phyloP scores from a whole-genome alignment of 2,888 invertebrate genomes.

The Megalurothrips usitatus region DNA sequence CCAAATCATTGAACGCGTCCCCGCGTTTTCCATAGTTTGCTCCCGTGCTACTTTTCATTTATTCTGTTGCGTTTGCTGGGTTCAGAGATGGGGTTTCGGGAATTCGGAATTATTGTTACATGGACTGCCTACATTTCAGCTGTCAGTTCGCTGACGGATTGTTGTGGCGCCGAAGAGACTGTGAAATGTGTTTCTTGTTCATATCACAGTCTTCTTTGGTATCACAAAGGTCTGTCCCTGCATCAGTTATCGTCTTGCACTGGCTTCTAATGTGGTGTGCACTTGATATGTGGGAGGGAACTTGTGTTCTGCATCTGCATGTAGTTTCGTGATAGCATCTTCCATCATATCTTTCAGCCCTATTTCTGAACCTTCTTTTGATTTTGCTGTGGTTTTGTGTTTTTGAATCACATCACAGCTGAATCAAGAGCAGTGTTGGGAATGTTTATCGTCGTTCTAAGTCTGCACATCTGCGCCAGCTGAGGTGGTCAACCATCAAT shows the following conservation, averaged over 20 bases:
- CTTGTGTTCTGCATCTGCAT: background rate
- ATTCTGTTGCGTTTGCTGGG: no score
- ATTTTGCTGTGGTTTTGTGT: conserved; percentile 10
- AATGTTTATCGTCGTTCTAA: background rate
- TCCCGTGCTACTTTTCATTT: background rate
- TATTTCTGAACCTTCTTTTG: conserved; percentile 12
- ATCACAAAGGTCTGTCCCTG: conserved; percentile 10
- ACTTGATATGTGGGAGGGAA: no score
- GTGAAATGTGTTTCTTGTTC: background rate
- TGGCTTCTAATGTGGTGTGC: background rate
- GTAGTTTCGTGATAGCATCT: background rate
- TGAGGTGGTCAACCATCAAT: background rate
- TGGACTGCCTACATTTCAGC: background rate
- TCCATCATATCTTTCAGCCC: background rate
- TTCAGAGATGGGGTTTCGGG: no score
- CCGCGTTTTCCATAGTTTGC: background rate
- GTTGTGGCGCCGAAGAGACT: conserved; percentile 15
- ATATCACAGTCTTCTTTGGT: conserved; percentile 24
- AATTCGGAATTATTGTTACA: background rate
- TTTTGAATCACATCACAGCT: conserved; percentile 6
- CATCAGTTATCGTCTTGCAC: background rate
- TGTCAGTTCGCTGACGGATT: background rate
- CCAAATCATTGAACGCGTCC: background rate
- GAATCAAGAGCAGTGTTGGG: conserved; percentile 19
- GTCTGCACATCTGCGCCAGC: background rate